Percentiles rank a stretch among this genome's conserved stretches.
Evolutionary conservation across 2,888 invertebrate species (phyloP).

Genomic region (Drosophila planitibia): DNA sequence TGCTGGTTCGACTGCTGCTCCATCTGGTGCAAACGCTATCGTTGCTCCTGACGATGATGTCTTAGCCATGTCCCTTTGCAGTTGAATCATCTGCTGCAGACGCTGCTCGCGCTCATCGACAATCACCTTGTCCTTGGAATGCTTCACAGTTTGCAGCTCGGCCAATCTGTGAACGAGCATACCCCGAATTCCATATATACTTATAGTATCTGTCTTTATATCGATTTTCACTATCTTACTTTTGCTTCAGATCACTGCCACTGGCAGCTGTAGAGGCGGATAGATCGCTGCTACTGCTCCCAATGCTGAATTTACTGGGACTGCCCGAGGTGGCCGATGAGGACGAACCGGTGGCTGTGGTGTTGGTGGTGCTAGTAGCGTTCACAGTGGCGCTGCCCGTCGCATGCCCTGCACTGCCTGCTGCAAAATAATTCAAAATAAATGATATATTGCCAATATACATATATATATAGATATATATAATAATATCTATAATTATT

Average conservation of each 20-base stretch:
- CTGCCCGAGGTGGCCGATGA: constrained; percentile 35
- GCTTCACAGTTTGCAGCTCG: constrained; percentile 90
- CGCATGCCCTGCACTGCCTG: constrained; percentile 15
- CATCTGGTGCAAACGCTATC: constrained; percentile 2
- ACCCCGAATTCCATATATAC: neutral
- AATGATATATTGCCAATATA: neutral
- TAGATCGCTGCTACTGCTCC: constrained; percentile 39
- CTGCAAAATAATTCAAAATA: constrained; percentile 9
- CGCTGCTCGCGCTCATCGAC: constrained; percentile 91
- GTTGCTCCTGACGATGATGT: constrained; percentile 86
- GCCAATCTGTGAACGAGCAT: constrained; percentile 83
- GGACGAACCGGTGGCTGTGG: constrained; percentile 11
- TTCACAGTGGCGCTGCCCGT: constrained; percentile 10
- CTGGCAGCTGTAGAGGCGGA: constrained; percentile 40
- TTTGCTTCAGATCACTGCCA: constrained; percentile 80
- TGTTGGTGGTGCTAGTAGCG: constrained; percentile 1
- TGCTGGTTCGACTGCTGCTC: constrained; percentile 84
- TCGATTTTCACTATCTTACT: constrained; percentile 62
- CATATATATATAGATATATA: too few relatives aligned
- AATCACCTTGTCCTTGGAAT: constrained; percentile 91
- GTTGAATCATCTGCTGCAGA: constrained; percentile 90
- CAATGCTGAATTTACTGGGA: constrained; percentile 42
- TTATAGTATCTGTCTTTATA: neutral
- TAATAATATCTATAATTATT: too few relatives aligned
- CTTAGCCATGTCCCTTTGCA: constrained; percentile 90